These are phyloP conservation scores for Leucophenga maculata DNA, from an alignment of 2,888 invertebrate genomes.

Conservation along the genomic window DNA sequence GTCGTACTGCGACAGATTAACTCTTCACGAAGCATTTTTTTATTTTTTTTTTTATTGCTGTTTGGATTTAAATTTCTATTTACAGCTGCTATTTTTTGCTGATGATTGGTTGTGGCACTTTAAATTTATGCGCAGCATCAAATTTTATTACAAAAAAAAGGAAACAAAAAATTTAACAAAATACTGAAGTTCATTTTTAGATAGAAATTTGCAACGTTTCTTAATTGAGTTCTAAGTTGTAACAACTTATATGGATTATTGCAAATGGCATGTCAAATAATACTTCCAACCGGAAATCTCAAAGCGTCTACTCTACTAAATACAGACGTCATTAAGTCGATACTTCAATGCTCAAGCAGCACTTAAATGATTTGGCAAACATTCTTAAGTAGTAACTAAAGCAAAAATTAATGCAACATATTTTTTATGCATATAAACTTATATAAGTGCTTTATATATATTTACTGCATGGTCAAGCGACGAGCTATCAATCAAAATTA, in stretches of 20 bases:
- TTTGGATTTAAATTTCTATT: background rate
- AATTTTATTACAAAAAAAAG: conserved; percentile 53
- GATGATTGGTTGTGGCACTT: background rate
- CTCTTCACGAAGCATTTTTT: background rate
- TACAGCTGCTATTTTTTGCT: background rate
- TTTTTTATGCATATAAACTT: no score
- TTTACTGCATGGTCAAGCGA: no score
- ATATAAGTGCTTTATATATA: no score
- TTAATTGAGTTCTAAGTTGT: background rate
- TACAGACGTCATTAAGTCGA: no score
- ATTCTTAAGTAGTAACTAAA: background rate
- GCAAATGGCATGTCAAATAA: background rate
- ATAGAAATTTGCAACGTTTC: conserved; percentile 17
- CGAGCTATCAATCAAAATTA: conserved; percentile 2
- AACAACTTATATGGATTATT: no score
- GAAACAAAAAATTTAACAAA: conserved; percentile 41
- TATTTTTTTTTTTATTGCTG: background rate
- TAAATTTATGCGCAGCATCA: conserved; percentile 55
- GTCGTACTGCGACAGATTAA: conserved; percentile 1
- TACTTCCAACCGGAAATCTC: conserved; percentile 7
- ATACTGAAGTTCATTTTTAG: conserved; percentile 21
- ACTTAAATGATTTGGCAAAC: background rate
- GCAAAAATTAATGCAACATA: no score
- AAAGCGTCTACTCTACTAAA: background rate
- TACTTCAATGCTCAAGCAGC: conserved; percentile 2